These are phyloP conservation scores for Microdon myrmicae DNA, from an alignment of 2,888 invertebrate species.

Conservation along the genomic window DNA sequence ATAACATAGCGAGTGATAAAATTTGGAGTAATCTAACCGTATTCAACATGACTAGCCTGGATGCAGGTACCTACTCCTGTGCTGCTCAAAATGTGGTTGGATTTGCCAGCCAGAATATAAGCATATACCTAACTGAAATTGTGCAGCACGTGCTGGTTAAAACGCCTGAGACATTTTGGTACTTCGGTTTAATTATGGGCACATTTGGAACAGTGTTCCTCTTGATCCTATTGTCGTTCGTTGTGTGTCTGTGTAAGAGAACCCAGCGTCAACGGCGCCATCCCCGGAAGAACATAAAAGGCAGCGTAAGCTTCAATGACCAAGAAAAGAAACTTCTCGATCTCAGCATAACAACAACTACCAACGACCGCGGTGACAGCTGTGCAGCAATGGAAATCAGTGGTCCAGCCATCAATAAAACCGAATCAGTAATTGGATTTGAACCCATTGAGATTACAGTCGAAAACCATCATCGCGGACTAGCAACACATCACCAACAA, in stretches of 20 bases:
- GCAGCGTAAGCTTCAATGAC: constrained; percentile 85
- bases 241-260: constrained; percentile 70
- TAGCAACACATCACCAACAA: constrained; percentile 55
- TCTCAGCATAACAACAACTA: constrained; percentile 80
- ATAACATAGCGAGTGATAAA: constrained; percentile 63
- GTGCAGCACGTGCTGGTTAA: constrained; percentile 68
- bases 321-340: constrained; percentile 89
- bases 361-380: constrained; percentile 72
- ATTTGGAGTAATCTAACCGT: constrained; percentile 85
- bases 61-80: constrained; percentile 88
- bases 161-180: constrained; percentile 82
- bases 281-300: constrained; percentile 76
- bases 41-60: constrained; percentile 81
- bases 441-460: constrained; percentile 74
- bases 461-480: constrained; percentile 66
- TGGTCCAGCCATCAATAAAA: constrained; percentile 69
- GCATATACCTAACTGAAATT: constrained; percentile 75
- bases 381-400: constrained; percentile 73
- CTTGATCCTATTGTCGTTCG: constrained; percentile 72
- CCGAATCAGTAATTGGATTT: constrained; percentile 69
- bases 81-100: constrained; percentile 66
- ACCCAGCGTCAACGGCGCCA: constrained; percentile 69
- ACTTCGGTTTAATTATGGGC: constrained; percentile 78
- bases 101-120: constrained; percentile 68
- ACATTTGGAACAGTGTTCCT: constrained; percentile 75